phyloP scores from a whole-genome alignment of 2,113 vertebrate species.

The Dipodomys merriami region DNA sequence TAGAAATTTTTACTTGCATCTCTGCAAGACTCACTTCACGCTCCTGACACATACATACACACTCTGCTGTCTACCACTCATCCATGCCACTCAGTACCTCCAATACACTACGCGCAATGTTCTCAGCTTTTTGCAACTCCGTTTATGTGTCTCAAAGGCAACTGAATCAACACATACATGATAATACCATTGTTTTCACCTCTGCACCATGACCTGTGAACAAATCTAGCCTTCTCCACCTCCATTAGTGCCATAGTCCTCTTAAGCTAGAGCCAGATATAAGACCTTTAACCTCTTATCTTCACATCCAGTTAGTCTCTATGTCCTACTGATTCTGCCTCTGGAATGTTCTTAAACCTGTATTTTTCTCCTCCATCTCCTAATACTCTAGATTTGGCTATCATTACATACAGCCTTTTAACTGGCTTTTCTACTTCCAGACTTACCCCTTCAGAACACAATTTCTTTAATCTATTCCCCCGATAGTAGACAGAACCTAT shows the following conservation, averaged over 20 bases:
- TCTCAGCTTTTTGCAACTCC: background rate
- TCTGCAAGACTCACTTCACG: constrained; percentile 1
- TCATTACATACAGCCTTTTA: background rate
- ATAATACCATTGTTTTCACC: background rate
- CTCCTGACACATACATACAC: background rate
- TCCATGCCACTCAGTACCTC: background rate
- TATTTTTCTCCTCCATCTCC: background rate
- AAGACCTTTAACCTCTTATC: background rate
- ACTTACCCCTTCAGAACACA: background rate
- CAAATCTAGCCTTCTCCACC: background rate
- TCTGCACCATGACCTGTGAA: background rate
- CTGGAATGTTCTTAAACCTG: background rate
- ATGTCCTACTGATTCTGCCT: background rate
- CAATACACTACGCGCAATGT: background rate
- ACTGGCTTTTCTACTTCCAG: background rate
- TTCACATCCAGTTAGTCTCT: background rate
- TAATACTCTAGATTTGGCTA: background rate
- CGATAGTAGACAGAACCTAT: background rate
- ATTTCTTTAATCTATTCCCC: background rate
- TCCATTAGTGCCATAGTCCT: background rate
- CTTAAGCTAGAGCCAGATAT: background rate
- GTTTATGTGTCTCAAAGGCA: background rate
- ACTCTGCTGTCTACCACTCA: background rate
- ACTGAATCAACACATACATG: background rate
- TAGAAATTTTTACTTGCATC: background rate